Percentiles rank a stretch among this genome's conserved stretches.
Evolutionary conservation across 2,888 invertebrate species (phyloP).

Genomic region (Erannis defoliaria): DNA sequence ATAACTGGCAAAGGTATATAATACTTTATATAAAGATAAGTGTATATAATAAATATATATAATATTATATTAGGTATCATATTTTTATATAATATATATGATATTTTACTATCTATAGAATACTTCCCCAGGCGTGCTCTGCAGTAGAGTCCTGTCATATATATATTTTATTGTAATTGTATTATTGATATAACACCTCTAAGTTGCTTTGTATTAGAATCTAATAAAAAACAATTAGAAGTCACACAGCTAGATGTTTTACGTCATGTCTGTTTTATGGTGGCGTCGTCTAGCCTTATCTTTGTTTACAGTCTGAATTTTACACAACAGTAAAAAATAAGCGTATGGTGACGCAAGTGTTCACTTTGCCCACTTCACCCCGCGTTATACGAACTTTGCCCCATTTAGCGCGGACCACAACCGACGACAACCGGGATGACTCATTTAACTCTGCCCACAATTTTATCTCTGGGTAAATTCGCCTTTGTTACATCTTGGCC

Average conservation of each 20-base stretch:
- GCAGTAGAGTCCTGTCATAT: no score
- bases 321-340: conserved; percentile 27
- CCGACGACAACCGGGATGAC: conserved; percentile 56
- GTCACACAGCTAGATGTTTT: neutral
- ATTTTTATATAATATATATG: no score
- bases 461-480: conserved; percentile 63
- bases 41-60: no score
- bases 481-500: conserved; percentile 70
- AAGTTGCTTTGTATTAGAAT: no score
- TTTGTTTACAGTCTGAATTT: conserved; percentile 32
- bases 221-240: no score
- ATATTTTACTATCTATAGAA: no score
- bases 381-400: conserved; percentile 39
- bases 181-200: no score
- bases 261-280: neutral
- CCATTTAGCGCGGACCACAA: conserved; percentile 39
- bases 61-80: no score
- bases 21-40: no score
- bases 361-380: conserved; percentile 22
- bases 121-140: no score
- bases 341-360: conserved; percentile 35
- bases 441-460: conserved; percentile 60
- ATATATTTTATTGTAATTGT: no score
- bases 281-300: conserved; percentile 28
- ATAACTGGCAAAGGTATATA: no score